phyloP scores from a whole-genome alignment of 2,888 invertebrate genomes.

The Eubasilissa splendida region DNA sequence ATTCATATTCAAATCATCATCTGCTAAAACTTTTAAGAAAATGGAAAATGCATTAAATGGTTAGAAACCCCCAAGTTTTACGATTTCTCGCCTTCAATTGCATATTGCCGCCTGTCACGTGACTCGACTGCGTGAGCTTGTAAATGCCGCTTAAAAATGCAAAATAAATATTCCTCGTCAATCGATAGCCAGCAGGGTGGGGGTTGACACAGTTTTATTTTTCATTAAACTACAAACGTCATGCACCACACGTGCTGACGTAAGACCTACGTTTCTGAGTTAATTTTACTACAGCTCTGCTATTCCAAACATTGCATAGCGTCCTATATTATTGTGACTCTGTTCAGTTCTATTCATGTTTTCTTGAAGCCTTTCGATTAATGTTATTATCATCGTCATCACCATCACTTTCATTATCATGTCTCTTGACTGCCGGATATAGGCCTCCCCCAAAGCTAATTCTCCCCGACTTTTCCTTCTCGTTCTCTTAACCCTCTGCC shows the following conservation, averaged over 20 bases:
- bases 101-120: not conserved
- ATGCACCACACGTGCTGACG: not conserved
- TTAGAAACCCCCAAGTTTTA: not conserved
- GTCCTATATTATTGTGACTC: too few species aligned
- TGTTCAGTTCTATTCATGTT: too few species aligned
- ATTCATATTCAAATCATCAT: too few species aligned
- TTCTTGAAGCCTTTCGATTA: too few species aligned
- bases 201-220: not conserved
- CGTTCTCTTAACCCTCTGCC: too few species aligned
- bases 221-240: slow-evolving; percentile 16
- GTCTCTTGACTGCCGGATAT: too few species aligned
- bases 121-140: not conserved
- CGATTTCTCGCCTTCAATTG: not conserved
- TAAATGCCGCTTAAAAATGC: slow-evolving; percentile 14
- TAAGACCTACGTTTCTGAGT: not conserved
- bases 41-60: too few species aligned
- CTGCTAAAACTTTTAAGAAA: too few species aligned
- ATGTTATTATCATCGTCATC: too few species aligned
- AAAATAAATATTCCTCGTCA: slow-evolving; percentile 7
- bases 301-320: not conserved
- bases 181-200: not conserved
- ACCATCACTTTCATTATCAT: too few species aligned
- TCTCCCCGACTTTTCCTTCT: too few species aligned
- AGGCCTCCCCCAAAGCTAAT: too few species aligned
- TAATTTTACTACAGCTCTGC: slow-evolving; percentile 4